Conservation (phyloP, 2,888 invertebrate genomes). For the Alloplasta piceator region DNA sequence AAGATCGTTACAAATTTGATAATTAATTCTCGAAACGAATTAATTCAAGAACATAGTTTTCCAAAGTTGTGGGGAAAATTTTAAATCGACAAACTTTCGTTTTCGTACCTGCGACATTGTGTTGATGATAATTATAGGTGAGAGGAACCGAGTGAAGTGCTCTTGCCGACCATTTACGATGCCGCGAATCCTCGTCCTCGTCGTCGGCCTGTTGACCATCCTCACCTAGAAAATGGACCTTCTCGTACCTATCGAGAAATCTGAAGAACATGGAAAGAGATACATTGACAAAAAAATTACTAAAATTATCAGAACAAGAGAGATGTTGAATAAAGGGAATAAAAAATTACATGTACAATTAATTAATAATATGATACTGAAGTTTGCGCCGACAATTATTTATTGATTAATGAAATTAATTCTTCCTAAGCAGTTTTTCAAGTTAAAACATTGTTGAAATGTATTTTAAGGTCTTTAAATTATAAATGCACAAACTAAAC, state of each 20-base stretch:
- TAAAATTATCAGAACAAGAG: constrained; percentile 61
- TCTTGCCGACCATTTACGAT: constrained; percentile 87
- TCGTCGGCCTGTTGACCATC: constrained; percentile 91
- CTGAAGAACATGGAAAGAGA: constrained; percentile 79
- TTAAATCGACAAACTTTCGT: not conserved
- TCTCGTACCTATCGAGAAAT: constrained; percentile 94
- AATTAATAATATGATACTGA: too few relatives aligned
- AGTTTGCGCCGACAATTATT: too few relatives aligned
- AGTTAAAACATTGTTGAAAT: too few relatives aligned
- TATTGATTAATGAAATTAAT: too few relatives aligned
- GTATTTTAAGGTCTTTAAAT: too few relatives aligned
- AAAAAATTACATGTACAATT: not conserved
- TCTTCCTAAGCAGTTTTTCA: too few relatives aligned
- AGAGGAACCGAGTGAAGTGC: constrained; percentile 89
- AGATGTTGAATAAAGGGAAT: constrained; percentile 73
- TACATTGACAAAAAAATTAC: constrained; percentile 53
- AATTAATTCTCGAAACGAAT: too few relatives aligned
- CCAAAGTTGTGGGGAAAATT: not conserved
- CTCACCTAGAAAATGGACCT: constrained; percentile 94
- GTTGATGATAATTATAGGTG: constrained; percentile 91
- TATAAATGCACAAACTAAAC: too few relatives aligned
- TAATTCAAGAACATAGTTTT: too few relatives aligned
- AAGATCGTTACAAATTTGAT: too few relatives aligned
- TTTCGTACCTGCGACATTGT: constrained; percentile 88
- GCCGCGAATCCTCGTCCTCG: constrained; percentile 90